These are phyloP conservation scores for Osmerus eperlanus DNA, from an alignment of 2,113 vertebrate species.

Conservation along the genomic window DNA sequence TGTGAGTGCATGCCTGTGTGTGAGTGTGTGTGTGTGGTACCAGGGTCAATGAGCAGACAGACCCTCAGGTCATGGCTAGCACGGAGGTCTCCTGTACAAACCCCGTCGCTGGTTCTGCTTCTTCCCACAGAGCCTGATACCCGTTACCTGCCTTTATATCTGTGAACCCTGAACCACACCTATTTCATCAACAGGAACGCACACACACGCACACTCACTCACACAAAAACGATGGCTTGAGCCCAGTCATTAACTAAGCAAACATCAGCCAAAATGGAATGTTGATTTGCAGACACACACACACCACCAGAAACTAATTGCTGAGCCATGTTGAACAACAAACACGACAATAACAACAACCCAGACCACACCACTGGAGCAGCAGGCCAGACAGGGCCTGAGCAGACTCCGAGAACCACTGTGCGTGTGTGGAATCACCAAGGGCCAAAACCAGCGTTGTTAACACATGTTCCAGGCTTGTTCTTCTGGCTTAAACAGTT, in stretches of 20 bases:
- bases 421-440: constrained; percentile 42
- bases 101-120: too few relatives aligned
- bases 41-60: not conserved
- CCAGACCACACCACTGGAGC: too few relatives aligned
- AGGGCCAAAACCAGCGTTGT: constrained; percentile 52
- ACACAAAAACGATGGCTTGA: constrained; percentile 29
- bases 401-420: too few relatives aligned
- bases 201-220: not conserved
- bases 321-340: too few relatives aligned
- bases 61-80: too few relatives aligned
- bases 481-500: constrained; percentile 40
- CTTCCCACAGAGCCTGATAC: too few relatives aligned
- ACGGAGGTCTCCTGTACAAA: too few relatives aligned
- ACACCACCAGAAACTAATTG: constrained; percentile 51
- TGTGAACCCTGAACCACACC: constrained; percentile 14
- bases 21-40: not conserved
- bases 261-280: constrained; percentile 54
- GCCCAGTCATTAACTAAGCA: constrained; percentile 63
- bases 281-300: constrained; percentile 50
- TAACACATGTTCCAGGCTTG: constrained; percentile 62
- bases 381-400: too few relatives aligned
- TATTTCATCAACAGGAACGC: not conserved
- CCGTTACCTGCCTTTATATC: not conserved
- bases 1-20: not conserved
- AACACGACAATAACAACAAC: too few relatives aligned